These are phyloP conservation scores for Raphicerus campestris DNA, from an alignment of 2,113 vertebrate genomes.

Conservation along the genomic window DNA sequence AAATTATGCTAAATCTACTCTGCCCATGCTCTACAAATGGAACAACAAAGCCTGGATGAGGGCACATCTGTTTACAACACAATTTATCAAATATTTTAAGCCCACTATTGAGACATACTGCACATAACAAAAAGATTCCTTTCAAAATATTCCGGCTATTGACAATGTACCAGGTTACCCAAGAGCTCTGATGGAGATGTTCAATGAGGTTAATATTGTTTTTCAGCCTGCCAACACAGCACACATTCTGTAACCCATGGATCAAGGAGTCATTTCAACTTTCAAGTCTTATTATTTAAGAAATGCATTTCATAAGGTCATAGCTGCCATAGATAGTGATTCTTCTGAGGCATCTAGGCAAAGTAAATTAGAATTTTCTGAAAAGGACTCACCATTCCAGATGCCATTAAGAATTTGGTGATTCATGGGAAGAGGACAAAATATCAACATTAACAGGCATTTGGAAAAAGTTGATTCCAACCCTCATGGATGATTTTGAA, in stretches of 20 bases:
- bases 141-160: background rate
- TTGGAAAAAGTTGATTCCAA: background rate
- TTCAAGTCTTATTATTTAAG: background rate
- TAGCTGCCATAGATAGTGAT: background rate
- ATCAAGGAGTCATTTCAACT: background rate
- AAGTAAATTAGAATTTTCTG: background rate
- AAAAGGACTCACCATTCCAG: background rate
- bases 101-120: background rate
- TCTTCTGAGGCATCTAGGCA: background rate
- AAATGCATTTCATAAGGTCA: background rate
- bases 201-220: background rate
- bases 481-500: background rate
- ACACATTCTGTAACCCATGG: background rate
- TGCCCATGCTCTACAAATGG: background rate
- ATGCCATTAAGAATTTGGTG: background rate
- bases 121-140: background rate
- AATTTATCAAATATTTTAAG: background rate
- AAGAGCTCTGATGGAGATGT: background rate
- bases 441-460: background rate
- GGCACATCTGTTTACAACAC: background rate
- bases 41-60: background rate
- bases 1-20: background rate
- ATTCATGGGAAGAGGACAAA: background rate
- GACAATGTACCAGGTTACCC: background rate
- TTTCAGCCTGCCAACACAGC: background rate